Conservation (phyloP, 2,888 invertebrate species). For the Gisinianus flammeolus region DNA sequence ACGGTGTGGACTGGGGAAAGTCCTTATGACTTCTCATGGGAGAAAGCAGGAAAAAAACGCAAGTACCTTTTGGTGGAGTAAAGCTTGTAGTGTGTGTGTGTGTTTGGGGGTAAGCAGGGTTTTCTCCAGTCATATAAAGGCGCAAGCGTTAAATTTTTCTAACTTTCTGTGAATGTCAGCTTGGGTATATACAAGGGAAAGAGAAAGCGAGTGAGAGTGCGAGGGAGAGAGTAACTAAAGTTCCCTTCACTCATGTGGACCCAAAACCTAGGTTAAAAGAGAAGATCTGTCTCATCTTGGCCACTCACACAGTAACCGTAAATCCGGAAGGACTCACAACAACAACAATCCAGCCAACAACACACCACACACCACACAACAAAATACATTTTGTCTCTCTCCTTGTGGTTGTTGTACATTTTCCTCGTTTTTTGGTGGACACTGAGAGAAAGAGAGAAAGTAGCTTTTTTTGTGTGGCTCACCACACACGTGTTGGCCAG, state of each 20-base stretch:
- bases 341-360: slow-evolving; percentile 3
- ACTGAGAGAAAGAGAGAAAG: slow-evolving; percentile 1
- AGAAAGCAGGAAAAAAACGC: too few species aligned
- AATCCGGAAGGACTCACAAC: slow-evolving; percentile 25
- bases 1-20: neutral
- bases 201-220: neutral
- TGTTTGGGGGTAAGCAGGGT: neutral
- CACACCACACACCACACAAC: neutral
- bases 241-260: slow-evolving; percentile 8
- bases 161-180: slow-evolving; percentile 11
- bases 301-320: slow-evolving; percentile 29
- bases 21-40: neutral
- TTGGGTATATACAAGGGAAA: neutral
- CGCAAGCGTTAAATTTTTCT: neutral
- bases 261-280: slow-evolving; percentile 21
- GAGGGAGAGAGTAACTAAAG: neutral
- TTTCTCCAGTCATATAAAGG: neutral
- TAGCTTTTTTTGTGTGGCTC: too few species aligned
- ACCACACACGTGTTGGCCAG: too few species aligned
- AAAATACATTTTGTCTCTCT: neutral
- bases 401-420: too few species aligned
- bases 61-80: neutral
- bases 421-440: too few species aligned
- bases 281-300: slow-evolving; percentile 26
- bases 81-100: neutral